Evolutionary conservation across 2,888 invertebrate genomes (phyloP).

Genomic region (Nysson spinosus): DNA sequence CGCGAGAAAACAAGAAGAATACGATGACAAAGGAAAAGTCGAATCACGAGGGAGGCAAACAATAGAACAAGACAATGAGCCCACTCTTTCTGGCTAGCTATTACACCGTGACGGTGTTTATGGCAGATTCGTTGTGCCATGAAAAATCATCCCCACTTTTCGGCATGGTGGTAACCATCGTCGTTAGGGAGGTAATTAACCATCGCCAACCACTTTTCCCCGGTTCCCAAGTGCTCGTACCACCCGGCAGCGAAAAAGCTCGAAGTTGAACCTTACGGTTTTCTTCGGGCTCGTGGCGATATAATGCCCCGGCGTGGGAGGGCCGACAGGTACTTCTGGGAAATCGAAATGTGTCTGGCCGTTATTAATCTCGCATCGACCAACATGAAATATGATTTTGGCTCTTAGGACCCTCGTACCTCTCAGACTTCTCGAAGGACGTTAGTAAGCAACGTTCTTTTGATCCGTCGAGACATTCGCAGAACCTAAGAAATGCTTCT

Average conservation of each 20-base stretch:
- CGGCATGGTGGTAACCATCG: conserved; percentile 41
- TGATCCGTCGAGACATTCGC: neutral
- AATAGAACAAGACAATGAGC: conserved; percentile 69
- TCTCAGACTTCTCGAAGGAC: neutral
- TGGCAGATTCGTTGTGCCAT: conserved; percentile 68
- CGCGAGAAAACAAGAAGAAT: conserved; percentile 21
- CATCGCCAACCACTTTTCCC: conserved; percentile 29
- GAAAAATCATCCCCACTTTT: conserved; percentile 69
- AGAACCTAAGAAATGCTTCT: conserved; percentile 9
- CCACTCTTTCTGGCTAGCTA: conserved; percentile 49
- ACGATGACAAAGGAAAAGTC: conserved; percentile 35
- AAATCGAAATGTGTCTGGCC: conserved; percentile 64
- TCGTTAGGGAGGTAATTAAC: conserved; percentile 53
- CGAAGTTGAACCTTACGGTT: conserved; percentile 28
- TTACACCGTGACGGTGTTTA: conserved; percentile 65
- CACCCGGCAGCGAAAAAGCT: conserved; percentile 22
- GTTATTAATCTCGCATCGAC: conserved; percentile 67
- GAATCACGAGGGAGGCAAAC: conserved; percentile 63
- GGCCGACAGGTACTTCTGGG: conserved; percentile 60
- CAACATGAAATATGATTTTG: conserved; percentile 65
- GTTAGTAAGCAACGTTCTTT: conserved; percentile 1
- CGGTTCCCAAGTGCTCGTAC: conserved; percentile 36
- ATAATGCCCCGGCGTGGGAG: conserved; percentile 31
- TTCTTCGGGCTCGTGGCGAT: conserved; percentile 22
- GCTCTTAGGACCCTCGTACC: conserved; percentile 5